These are phyloP conservation scores for Aphodius granarius DNA, from an alignment of 2,888 invertebrate genomes.

Conservation along the genomic window DNA sequence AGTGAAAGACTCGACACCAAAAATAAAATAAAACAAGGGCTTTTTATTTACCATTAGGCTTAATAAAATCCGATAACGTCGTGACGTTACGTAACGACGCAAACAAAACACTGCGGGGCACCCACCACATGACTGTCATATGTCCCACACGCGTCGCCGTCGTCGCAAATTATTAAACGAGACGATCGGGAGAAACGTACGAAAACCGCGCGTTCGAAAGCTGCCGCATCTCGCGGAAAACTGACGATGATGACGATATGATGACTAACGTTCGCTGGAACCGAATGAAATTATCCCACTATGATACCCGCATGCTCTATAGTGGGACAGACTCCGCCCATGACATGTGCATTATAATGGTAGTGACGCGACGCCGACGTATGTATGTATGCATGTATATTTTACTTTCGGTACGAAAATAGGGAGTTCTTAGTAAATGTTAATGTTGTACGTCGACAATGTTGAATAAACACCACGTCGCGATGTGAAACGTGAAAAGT, in stretches of 20 bases:
- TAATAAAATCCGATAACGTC: background rate
- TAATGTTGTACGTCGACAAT: background rate
- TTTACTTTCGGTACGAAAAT: background rate
- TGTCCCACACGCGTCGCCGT: background rate
- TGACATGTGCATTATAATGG: background rate
- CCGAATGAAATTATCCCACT: background rate
- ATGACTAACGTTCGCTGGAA: background rate
- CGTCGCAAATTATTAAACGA: background rate
- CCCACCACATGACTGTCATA: background rate
- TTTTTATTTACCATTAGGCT: background rate
- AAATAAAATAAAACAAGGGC: background rate
- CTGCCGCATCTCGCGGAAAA: background rate
- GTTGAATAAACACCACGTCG: background rate
- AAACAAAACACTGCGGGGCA: background rate
- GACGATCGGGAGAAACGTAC: background rate
- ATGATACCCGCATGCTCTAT: background rate
- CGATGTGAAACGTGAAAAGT: background rate
- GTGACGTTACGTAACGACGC: background rate
- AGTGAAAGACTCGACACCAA: background rate
- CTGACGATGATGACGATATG: background rate
- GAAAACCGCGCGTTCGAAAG: background rate
- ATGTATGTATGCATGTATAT: background rate
- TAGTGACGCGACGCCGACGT: no score
- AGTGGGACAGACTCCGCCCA: background rate
- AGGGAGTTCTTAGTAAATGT: background rate